These are phyloP conservation scores for Trichogramma evanescens DNA, from an alignment of 2,888 invertebrate species.

Conservation along the genomic window DNA sequence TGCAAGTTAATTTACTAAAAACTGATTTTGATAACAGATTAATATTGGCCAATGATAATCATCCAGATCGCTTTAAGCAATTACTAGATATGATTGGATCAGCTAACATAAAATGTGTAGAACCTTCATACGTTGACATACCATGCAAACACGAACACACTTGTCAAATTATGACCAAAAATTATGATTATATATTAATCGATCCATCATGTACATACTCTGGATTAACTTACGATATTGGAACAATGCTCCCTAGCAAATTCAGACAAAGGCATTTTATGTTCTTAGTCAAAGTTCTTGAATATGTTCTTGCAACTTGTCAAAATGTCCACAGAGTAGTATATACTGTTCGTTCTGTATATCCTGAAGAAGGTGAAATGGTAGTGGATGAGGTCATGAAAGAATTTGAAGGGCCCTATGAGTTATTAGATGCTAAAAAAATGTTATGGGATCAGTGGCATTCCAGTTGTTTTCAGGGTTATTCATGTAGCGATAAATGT, in stretches of 20 bases:
- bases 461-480: constrained; percentile 60
- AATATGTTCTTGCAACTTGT: constrained; percentile 77
- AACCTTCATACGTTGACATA: constrained; percentile 59
- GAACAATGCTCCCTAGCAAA: background rate
- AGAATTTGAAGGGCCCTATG: constrained; percentile 49
- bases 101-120: constrained; percentile 63
- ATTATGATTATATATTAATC: constrained; percentile 81
- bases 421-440: constrained; percentile 57
- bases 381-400: constrained; percentile 67
- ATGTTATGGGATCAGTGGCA: constrained; percentile 61
- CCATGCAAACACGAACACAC: too few relatives aligned
- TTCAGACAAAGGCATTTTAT: background rate
- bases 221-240: constrained; percentile 20
- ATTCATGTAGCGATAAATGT: constrained; percentile 63
- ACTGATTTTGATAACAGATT: constrained; percentile 48
- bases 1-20: too few relatives aligned
- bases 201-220: constrained; percentile 97
- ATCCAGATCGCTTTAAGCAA: constrained; percentile 58
- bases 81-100: constrained; percentile 59
- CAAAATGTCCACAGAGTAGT: constrained; percentile 79
- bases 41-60: constrained; percentile 77
- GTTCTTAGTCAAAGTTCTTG: constrained; percentile 57
- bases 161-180: constrained; percentile 56
- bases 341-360: constrained; percentile 93
- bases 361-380: constrained; percentile 86